Evolutionary conservation across 1,140 invertebrate genomes (phyloP).

Genomic region (Solenopsis invicta): DNA sequence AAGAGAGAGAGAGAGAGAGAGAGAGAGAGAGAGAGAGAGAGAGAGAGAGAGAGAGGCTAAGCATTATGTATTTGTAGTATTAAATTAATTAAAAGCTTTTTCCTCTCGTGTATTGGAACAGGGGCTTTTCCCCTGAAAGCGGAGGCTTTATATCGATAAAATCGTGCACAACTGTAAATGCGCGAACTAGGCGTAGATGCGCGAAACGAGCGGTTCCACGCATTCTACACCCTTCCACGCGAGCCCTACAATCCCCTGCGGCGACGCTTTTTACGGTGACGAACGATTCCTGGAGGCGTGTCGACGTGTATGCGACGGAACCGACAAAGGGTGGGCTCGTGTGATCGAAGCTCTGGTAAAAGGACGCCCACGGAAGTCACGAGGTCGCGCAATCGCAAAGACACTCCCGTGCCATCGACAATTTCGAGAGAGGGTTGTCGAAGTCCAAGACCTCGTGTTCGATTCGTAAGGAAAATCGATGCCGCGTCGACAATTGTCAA

Average conservation of each 20-base stretch:
- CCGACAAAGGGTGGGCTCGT: slow-evolving; percentile 73
- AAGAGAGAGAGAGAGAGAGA: not conserved
- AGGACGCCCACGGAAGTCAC: slow-evolving; percentile 76
- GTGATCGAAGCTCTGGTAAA: slow-evolving; percentile 72
- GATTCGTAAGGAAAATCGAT: slow-evolving; percentile 3
- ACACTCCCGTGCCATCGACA: slow-evolving; percentile 17
- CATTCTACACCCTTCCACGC: slow-evolving; percentile 63
- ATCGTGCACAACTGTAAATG: slow-evolving; percentile 5
- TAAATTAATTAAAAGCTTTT: not conserved
- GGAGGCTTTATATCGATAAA: slow-evolving; percentile 26
- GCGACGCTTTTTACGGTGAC: slow-evolving; percentile 77
- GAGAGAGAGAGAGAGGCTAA: not conserved
- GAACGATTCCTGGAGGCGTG: slow-evolving; percentile 79
- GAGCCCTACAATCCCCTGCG: slow-evolving; percentile 66
- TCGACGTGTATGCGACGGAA: slow-evolving; percentile 76
- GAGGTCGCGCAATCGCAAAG: slow-evolving; percentile 76
- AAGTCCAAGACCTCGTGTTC: slow-evolving; percentile 16
- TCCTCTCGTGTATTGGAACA: not conserved
- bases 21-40: not conserved
- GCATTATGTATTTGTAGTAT: not conserved
- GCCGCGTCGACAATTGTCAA: not conserved
- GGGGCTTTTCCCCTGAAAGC: not conserved
- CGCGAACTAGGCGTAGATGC: slow-evolving; percentile 30
- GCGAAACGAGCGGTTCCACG: slow-evolving; percentile 40
- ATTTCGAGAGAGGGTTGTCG: slow-evolving; percentile 16